Percentiles rank a stretch among this genome's conserved stretches.
phyloP scores from a whole-genome alignment of 2,113 vertebrate species.

The Elaphurus davidianus region DNA sequence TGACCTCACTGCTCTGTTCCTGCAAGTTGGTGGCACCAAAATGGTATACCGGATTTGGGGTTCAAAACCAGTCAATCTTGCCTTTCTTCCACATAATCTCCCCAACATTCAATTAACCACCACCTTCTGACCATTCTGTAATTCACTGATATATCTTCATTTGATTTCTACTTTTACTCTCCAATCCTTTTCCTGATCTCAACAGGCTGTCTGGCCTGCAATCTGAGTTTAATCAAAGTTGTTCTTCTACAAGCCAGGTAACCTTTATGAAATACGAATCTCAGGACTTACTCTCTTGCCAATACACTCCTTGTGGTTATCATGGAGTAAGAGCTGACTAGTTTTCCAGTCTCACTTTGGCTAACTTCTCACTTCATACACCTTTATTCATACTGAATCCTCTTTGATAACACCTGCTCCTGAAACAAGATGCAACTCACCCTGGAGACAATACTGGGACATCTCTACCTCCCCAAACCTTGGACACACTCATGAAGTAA shows the following conservation, averaged over 20 bases:
- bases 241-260: neutral
- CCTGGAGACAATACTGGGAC: neutral
- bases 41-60: neutral
- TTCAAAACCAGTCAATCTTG: neutral
- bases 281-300: neutral
- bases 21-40: neutral
- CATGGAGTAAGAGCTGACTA: neutral
- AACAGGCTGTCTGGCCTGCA: neutral
- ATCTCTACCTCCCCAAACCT: neutral
- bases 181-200: neutral
- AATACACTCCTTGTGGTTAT: neutral
- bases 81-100: neutral
- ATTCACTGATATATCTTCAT: neutral
- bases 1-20: neutral
- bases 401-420: neutral
- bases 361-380: neutral
- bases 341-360: neutral
- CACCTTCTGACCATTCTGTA: neutral
- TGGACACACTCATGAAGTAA: neutral
- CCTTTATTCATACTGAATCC: too few relatives aligned
- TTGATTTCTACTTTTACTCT: neutral
- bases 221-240: neutral
- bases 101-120: neutral
- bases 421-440: neutral
- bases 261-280: neutral